These are phyloP conservation scores for Elephantulus edwardii DNA, from an alignment of 2,113 vertebrate genomes.

Conservation along the genomic window DNA sequence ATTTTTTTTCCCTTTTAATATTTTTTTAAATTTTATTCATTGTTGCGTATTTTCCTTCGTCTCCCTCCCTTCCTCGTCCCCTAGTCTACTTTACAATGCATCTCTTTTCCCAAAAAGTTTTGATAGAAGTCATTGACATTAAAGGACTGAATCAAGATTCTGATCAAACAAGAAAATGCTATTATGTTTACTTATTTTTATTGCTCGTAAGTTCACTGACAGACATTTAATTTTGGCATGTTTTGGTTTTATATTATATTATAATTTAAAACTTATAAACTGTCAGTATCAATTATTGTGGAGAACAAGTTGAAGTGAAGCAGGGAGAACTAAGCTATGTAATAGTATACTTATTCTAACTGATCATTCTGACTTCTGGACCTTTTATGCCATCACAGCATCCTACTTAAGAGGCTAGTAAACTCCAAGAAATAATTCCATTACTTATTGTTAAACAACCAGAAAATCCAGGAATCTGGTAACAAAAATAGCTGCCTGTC, in stretches of 20 bases:
- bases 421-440: background rate
- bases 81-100: too few species aligned
- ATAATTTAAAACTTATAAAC: conserved; percentile 33
- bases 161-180: conserved; percentile 26
- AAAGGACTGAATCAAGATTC: background rate
- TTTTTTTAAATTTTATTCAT: too few species aligned
- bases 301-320: background rate
- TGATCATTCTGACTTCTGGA: background rate
- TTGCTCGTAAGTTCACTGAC: background rate
- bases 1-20: too few species aligned
- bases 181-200: conserved; percentile 2
- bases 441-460: background rate
- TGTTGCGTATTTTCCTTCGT: too few species aligned
- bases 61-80: too few species aligned
- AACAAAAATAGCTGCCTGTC: background rate
- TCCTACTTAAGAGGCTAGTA: background rate
- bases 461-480: background rate
- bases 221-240: conserved; percentile 26
- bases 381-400: background rate
- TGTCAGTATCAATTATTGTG: conserved; percentile 31
- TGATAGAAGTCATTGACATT: background rate
- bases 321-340: background rate
- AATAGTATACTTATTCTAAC: background rate
- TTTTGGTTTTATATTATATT: conserved; percentile 31
- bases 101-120: too few species aligned